phyloP scores from a whole-genome alignment of 2,797 vertebrate genomes.

The Centroberyx gerrardi region DNA sequence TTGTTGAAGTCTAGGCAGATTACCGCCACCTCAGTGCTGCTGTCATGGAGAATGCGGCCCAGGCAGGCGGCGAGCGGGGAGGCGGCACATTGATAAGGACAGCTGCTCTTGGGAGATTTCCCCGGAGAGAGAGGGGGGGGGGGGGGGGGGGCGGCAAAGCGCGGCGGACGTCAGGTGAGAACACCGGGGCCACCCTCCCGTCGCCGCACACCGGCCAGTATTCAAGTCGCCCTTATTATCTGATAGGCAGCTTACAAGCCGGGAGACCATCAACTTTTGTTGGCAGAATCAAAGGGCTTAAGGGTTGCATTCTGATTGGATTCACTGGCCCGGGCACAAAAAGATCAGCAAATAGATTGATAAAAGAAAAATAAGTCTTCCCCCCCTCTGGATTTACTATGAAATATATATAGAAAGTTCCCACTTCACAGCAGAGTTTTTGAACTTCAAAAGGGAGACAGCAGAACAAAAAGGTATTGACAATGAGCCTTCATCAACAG shows the following conservation, averaged over 20 bases:
- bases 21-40: conserved; percentile 79
- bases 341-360: conserved; percentile 80
- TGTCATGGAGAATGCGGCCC: conserved; percentile 82
- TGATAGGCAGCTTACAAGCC: conserved; percentile 84
- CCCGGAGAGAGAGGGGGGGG: conserved; percentile 81
- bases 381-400: conserved; percentile 57
- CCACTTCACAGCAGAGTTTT: conserved; percentile 43
- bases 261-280: conserved; percentile 79
- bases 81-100: conserved; percentile 85
- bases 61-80: conserved; percentile 71
- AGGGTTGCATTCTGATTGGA: conserved; percentile 79
- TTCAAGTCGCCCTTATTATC: conserved; percentile 83
- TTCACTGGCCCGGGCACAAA: conserved; percentile 74
- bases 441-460: conserved; percentile 65
- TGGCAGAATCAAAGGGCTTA: conserved; percentile 80
- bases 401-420: conserved; percentile 38
- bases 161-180: conserved; percentile 79
- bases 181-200: conserved; percentile 69
- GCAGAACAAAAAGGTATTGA: conserved; percentile 49
- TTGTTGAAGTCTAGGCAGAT: conserved; percentile 84
- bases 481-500: conserved; percentile 34
- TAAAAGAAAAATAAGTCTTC: conserved; percentile 64
- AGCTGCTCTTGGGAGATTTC: conserved; percentile 88
- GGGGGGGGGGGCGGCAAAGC: conserved; percentile 58
- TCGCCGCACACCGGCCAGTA: conserved; percentile 61